Percentiles rank a stretch among this genome's conserved stretches.
Evolutionary conservation across 2,888 invertebrate genomes (phyloP).

Genomic region (Platycnemis pennipes): DNA sequence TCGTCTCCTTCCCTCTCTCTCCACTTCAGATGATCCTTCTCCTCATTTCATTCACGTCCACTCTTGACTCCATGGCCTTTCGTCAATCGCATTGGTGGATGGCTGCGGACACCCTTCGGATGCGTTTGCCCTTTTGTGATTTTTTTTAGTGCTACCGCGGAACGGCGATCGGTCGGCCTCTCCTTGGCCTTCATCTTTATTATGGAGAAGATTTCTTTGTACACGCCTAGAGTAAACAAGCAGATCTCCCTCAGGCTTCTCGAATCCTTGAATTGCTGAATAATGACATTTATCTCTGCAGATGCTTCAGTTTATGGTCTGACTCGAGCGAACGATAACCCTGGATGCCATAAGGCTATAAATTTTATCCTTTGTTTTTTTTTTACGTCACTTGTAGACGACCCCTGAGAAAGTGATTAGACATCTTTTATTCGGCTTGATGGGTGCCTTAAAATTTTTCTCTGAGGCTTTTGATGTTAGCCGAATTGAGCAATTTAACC

Average conservation of each 20-base stretch:
- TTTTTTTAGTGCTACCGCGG: conserved; percentile 27
- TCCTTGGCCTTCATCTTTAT: conserved; percentile 64
- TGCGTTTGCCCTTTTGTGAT: conserved; percentile 61
- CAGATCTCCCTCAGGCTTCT: not conserved
- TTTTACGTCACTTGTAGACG: not conserved
- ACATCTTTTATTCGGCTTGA: not conserved
- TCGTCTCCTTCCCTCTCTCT: not conserved
- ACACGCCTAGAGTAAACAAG: not conserved
- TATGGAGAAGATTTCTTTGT: conserved; percentile 37
- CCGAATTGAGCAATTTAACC: too few species aligned
- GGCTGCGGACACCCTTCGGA: conserved; percentile 12
- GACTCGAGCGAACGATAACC: not conserved
- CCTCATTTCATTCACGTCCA: conserved; percentile 54
- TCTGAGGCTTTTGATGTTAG: not conserved
- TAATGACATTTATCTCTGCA: conserved; percentile 45
- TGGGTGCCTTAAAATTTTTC: not conserved
- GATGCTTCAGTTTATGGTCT: conserved; percentile 49
- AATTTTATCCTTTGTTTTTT: not conserved
- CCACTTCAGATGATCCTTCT: not conserved
- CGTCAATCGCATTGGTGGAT: conserved; percentile 37
- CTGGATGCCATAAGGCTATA: not conserved
- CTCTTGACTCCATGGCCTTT: conserved; percentile 53
- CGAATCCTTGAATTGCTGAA: not conserved
- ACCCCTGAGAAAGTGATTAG: not conserved
- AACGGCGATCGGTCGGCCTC: conserved; percentile 56